These are phyloP conservation scores for Marronus borbonicus DNA, from an alignment of 2,888 invertebrate genomes.

Conservation along the genomic window DNA sequence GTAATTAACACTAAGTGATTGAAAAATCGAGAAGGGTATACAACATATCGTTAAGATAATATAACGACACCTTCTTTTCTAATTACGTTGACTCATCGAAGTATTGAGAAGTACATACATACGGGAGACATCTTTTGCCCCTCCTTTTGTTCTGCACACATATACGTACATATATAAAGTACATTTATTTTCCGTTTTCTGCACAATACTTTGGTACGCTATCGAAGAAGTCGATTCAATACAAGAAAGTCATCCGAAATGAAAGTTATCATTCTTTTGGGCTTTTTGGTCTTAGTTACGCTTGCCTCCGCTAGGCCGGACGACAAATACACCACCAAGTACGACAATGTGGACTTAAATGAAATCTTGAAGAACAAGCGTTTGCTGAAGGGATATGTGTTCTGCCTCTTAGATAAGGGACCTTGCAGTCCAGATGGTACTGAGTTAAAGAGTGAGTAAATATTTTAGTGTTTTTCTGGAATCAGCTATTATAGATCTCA, in stretches of 20 bases:
- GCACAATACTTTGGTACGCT: slow-evolving; percentile 22
- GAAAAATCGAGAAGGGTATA: slow-evolving; percentile 18
- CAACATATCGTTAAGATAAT: slow-evolving; percentile 36
- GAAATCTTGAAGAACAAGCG: slow-evolving; percentile 79
- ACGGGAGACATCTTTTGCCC: slow-evolving; percentile 27
- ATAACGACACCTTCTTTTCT: slow-evolving; percentile 29
- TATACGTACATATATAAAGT: slow-evolving; percentile 19
- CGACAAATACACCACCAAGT: slow-evolving; percentile 74
- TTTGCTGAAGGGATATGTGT: slow-evolving; percentile 70
- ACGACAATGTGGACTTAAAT: slow-evolving; percentile 80
- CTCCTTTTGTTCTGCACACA: slow-evolving; percentile 14
- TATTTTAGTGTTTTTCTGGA: neutral
- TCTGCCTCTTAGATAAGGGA: slow-evolving; percentile 75
- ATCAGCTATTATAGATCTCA: no score
- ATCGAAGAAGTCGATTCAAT: slow-evolving; percentile 18
- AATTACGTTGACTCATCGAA: slow-evolving; percentile 32
- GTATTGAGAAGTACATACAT: slow-evolving; percentile 8
- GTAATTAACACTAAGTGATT: slow-evolving; percentile 17
- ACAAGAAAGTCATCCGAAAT: slow-evolving; percentile 47
- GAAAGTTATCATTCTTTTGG: slow-evolving; percentile 56
- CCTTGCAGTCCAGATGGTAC: slow-evolving; percentile 81
- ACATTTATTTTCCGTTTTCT: slow-evolving; percentile 32
- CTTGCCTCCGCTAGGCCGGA: slow-evolving; percentile 51
- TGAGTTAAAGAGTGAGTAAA: slow-evolving; percentile 79
- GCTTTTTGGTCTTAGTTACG: slow-evolving; percentile 51